A percentile compares a stretch with the other conserved stretches of the same genome.
phyloP scores from a whole-genome alignment of 1,140 invertebrate species.

The Diachasma alloeum region DNA sequence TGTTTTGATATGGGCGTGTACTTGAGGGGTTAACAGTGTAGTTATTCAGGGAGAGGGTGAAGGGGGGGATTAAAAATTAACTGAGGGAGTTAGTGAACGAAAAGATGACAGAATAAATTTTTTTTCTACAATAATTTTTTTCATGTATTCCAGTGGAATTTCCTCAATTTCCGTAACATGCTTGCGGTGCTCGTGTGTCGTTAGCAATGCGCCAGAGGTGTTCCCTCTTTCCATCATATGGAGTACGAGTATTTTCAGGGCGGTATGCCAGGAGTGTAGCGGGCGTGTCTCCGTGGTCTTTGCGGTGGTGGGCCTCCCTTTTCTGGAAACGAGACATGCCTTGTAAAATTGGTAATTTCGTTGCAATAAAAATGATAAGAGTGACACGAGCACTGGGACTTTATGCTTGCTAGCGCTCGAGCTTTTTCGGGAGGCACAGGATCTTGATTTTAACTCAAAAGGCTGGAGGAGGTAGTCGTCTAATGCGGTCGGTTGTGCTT shows the following conservation, averaged over 20 bases:
- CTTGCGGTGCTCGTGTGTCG: background rate
- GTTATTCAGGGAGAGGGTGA: too few species aligned
- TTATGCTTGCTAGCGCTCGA: background rate
- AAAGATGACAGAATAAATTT: background rate
- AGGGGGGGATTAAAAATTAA: too few species aligned
- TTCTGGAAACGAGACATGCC: background rate
- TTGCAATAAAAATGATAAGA: conserved; percentile 4
- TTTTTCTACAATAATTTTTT: background rate
- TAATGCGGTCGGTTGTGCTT: background rate
- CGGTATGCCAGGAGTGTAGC: background rate
- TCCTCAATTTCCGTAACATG: background rate
- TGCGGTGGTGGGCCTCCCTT: background rate
- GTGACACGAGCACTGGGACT: background rate
- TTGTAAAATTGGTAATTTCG: conserved; percentile 18
- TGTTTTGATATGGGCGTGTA: too few species aligned
- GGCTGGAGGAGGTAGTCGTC: background rate
- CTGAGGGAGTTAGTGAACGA: too few species aligned
- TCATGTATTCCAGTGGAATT: background rate
- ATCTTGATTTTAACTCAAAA: background rate
- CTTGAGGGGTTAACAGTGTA: too few species aligned
- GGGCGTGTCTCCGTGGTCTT: background rate
- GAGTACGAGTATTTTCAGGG: background rate
- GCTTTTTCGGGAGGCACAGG: too few species aligned
- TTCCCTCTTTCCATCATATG: background rate
- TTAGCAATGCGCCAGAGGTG: background rate